Percentiles rank a stretch among this genome's conserved stretches.
These are phyloP conservation scores for Isichthys henryi DNA, from an alignment of 2,113 vertebrate genomes.

Conservation along the genomic window DNA sequence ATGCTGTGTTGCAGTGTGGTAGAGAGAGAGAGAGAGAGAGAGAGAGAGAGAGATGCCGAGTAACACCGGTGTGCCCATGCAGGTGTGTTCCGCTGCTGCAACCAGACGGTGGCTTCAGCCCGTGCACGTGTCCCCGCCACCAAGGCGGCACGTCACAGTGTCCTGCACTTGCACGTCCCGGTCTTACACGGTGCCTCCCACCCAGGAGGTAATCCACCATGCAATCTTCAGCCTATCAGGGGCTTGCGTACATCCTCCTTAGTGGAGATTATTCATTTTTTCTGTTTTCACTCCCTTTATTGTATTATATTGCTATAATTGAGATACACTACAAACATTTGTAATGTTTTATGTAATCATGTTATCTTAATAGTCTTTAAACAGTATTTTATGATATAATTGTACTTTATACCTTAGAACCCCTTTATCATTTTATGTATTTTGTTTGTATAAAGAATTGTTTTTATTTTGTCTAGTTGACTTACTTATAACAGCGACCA, in stretches of 20 bases:
- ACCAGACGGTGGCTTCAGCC: neutral
- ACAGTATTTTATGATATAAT: neutral
- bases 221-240: neutral
- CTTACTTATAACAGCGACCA: neutral
- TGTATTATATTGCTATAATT: neutral
- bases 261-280: neutral
- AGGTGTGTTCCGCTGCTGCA: neutral
- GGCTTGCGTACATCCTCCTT: neutral
- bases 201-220: neutral
- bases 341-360: neutral
- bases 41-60: too few relatives aligned
- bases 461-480: neutral
- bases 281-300: neutral
- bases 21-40: neutral
- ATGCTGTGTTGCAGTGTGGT: neutral
- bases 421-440: neutral
- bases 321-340: neutral
- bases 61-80: neutral
- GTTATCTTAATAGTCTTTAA: neutral
- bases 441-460: neutral
- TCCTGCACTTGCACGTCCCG: neutral
- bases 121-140: neutral
- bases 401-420: neutral
- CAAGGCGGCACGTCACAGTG: neutral
- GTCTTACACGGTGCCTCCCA: neutral